Base-by-base conservation (phyloP, 2,888 invertebrate genomes). In the Rhynchonema sp. region DNA sequence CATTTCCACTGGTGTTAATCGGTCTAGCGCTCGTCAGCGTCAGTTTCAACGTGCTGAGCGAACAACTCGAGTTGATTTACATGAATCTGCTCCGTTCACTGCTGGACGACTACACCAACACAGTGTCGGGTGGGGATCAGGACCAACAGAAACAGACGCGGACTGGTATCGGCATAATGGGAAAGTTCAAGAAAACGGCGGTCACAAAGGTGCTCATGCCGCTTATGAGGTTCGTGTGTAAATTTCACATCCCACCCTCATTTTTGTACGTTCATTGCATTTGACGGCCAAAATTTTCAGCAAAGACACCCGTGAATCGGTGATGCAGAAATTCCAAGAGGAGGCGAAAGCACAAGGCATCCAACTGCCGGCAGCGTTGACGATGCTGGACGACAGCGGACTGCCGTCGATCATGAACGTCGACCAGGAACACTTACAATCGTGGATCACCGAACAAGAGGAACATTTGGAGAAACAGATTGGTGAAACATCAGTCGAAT, bases 31-130 rank as follows among this genome's bases (percentile, higher is more conserved):
- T 62, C 26, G 55, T 60, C 22, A 30, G 55, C 26, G 62, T 60
- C 23, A 55, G 55, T 53, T 30, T 62, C 28, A 61, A 59, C 29
- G 56, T 58, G n/a, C 27, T 61, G 9, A 58, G 59, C 17, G 30
- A 55, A 20, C n/a, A 54, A n/a, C 38, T 62, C 17, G 60, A 60
- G 54, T 28, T 61, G n/a, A 23, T 62, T 13, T 62, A 62, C 59
- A 26, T 62, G 59, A 17, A 1, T 1, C 22, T 59, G 20, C 57
- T 61, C 29, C 3, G 23, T 25, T 25, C 17, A 17, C 17, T 61
- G 46, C 53, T 61, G n/a, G 49, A 55, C 3, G 59, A 61, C 20
- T 59, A 59, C 57, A 22, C 28, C 25, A 29, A 56, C 25, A 20
- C 3, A 22, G 23, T 56, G 22, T 56, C 46, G 2, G 59, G 30